phyloP scores from a whole-genome alignment of 2,113 vertebrate genomes.

The Speoplatyrhinus poulsoni region DNA sequence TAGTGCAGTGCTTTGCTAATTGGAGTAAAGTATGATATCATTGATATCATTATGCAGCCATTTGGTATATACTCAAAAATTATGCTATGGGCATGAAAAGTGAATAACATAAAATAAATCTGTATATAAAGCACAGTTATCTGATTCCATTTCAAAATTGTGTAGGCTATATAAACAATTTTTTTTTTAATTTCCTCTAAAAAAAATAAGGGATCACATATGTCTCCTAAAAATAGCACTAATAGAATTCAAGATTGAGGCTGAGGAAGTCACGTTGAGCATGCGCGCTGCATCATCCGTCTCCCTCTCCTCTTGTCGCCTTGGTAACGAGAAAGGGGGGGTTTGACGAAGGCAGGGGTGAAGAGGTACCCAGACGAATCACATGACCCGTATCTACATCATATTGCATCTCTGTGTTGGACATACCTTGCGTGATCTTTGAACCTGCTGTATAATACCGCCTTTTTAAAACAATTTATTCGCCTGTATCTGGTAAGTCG shows the following conservation, averaged over 20 bases:
- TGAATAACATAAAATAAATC: not conserved
- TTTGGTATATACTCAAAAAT: not conserved
- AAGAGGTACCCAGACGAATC: slow-evolving; percentile 62
- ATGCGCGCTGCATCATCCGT: slow-evolving; percentile 76
- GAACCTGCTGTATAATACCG: not conserved
- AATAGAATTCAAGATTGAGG: slow-evolving; percentile 19
- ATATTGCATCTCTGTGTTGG: slow-evolving; percentile 20
- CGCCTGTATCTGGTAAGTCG: slow-evolving; percentile 51
- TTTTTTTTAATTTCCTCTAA: not conserved
- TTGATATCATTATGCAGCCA: not conserved
- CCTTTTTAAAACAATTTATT: not conserved
- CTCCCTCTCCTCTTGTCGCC: slow-evolving; percentile 71
- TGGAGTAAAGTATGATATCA: too few relatives aligned
- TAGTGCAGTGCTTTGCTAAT: not conserved
- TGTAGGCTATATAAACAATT: too few relatives aligned
- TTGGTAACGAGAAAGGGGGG: slow-evolving; percentile 64
- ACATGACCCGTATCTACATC: slow-evolving; percentile 50
- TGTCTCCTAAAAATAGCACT: slow-evolving; percentile 33
- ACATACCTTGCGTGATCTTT: slow-evolving; percentile 9
- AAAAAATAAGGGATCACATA: not conserved
- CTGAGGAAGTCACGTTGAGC: slow-evolving; percentile 57
- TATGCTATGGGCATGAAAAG: not conserved
- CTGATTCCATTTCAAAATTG: too few relatives aligned
- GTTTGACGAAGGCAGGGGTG: slow-evolving; percentile 46
- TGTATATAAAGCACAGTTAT: too few relatives aligned